phyloP scores from a whole-genome alignment of 2,888 invertebrate genomes.

The Cheilosia grossa region DNA sequence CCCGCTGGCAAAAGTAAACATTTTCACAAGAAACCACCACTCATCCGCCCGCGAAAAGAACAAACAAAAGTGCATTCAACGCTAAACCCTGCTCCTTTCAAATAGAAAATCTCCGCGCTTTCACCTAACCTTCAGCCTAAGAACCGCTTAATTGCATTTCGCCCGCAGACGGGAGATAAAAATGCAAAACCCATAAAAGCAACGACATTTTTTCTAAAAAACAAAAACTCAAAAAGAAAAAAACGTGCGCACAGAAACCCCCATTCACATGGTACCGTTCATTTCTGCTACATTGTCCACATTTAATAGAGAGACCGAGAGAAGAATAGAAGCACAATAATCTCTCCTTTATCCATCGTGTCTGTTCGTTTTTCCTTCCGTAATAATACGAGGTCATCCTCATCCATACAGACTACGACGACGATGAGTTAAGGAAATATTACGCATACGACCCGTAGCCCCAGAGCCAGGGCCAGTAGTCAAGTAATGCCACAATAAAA shows the following conservation, averaged over 20 bases:
- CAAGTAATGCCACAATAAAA: slow-evolving; percentile 48
- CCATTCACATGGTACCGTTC: slow-evolving; percentile 41
- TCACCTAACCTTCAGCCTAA: slow-evolving; percentile 42
- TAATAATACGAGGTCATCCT: slow-evolving; percentile 8
- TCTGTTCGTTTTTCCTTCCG: slow-evolving; percentile 25
- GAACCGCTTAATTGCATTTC: slow-evolving; percentile 63
- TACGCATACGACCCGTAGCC: slow-evolving; percentile 62
- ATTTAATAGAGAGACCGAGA: slow-evolving; percentile 67
- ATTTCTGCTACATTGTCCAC: slow-evolving; percentile 63
- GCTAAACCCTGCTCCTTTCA: not conserved
- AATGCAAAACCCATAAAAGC: slow-evolving; percentile 38
- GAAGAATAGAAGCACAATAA: slow-evolving; percentile 41
- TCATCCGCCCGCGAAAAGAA: slow-evolving; percentile 5
- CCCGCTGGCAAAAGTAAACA: slow-evolving; percentile 46
- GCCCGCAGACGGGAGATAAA: slow-evolving; percentile 32
- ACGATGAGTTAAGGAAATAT: slow-evolving; percentile 38
- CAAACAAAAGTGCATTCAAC: slow-evolving; percentile 13
- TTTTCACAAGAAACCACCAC: slow-evolving; percentile 36
- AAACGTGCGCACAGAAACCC: slow-evolving; percentile 40
- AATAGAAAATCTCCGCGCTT: slow-evolving; percentile 10
- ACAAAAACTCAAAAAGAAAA: not conserved
- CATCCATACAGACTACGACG: slow-evolving; percentile 1
- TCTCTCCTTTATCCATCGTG: slow-evolving; percentile 38
- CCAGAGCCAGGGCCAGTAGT: slow-evolving; percentile 2
- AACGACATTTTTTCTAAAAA: slow-evolving; percentile 23